Conservation (phyloP, 1,140 invertebrate species). For the Mesaphorura yosii region DNA sequence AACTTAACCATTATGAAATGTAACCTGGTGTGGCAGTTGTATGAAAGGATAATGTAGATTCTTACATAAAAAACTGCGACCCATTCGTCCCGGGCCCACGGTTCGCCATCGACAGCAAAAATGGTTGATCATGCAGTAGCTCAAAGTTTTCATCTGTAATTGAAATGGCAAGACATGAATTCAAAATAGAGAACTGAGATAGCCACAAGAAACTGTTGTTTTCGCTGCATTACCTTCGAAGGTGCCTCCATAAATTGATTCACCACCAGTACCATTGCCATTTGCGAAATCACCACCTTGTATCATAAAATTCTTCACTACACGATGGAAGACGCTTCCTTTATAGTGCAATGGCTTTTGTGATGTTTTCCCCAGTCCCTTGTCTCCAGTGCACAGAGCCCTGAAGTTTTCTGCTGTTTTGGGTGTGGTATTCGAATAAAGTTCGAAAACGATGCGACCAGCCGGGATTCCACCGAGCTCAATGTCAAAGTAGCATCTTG, state of each 20-base stretch:
- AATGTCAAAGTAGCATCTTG: constrained; percentile 49
- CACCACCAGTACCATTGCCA: constrained; percentile 80
- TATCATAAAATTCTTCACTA: constrained; percentile 83
- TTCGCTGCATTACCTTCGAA: constrained; percentile 56
- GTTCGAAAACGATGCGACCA: constrained; percentile 85
- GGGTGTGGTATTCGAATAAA: constrained; percentile 83
- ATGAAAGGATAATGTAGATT: too few species aligned
- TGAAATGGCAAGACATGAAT: constrained; percentile 34
- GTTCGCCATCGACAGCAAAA: constrained; percentile 91
- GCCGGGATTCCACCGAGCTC: constrained; percentile 73
- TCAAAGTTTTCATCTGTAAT: constrained; percentile 78
- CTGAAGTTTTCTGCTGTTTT: constrained; percentile 92
- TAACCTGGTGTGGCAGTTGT: too few species aligned
- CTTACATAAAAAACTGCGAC: constrained; percentile 92
- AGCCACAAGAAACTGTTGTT: constrained; percentile 10
- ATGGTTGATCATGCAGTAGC: constrained; percentile 73
- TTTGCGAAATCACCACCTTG: constrained; percentile 66
- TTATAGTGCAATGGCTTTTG: constrained; percentile 63
- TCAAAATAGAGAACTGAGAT: neutral
- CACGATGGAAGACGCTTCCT: constrained; percentile 63
- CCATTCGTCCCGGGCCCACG: constrained; percentile 93
- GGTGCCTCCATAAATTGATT: constrained; percentile 79
- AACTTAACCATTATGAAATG: too few species aligned
- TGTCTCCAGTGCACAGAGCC: constrained; percentile 78
- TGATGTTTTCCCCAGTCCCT: constrained; percentile 58